phyloP scores from a whole-genome alignment of 2,888 invertebrate genomes.

The Idaea straminata region DNA sequence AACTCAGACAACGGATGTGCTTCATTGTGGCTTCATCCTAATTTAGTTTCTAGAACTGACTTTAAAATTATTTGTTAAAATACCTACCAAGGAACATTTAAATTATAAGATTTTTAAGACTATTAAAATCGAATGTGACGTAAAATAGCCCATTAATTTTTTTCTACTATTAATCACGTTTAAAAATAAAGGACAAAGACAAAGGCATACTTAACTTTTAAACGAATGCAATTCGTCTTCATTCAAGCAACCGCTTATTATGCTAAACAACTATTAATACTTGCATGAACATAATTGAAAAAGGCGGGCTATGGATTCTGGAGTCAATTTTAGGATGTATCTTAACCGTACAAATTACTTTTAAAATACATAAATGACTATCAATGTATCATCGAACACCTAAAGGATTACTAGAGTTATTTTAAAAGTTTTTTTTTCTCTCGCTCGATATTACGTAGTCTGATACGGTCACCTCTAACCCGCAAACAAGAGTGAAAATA shows the following conservation, averaged over 20 bases:
- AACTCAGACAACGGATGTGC: slow-evolving; percentile 32
- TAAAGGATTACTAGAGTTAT: no score
- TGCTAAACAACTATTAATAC: slow-evolving; percentile 9
- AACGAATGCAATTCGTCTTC: background rate
- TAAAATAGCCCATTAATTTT: background rate
- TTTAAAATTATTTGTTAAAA: background rate
- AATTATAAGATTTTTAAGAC: background rate
- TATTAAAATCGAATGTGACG: background rate
- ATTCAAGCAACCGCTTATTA: slow-evolving; percentile 1
- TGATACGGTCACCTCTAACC: no score
- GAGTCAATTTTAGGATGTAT: background rate
- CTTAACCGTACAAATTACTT: background rate
- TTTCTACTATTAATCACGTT: background rate
- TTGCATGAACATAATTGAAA: slow-evolving; percentile 38
- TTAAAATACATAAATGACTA: background rate
- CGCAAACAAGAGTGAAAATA: no score
- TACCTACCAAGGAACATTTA: slow-evolving; percentile 4
- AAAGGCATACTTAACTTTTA: background rate
- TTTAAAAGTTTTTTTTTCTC: no score
- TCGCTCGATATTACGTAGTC: no score
- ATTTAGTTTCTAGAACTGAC: slow-evolving; percentile 27
- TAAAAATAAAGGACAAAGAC: background rate
- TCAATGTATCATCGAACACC: background rate
- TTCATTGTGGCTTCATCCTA: slow-evolving; percentile 25
- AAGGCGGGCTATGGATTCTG: slow-evolving; percentile 22